A percentile compares a stretch with the other conserved stretches of the same genome.
These are phyloP conservation scores for Alectura lathami DNA, from an alignment of 2,113 vertebrate genomes.

Conservation along the genomic window DNA sequence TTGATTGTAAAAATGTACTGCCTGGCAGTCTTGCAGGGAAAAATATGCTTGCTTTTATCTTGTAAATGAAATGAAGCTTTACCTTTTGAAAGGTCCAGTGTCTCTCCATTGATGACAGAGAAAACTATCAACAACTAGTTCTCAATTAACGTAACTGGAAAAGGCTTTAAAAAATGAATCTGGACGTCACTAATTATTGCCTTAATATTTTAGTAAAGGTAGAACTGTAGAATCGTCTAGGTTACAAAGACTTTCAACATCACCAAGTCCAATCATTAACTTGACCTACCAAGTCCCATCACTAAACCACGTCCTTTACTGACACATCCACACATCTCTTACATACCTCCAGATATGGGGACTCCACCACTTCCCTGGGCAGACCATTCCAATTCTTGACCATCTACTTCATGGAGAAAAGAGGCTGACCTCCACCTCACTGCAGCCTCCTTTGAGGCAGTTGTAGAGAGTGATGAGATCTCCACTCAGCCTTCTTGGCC, in stretches of 20 bases:
- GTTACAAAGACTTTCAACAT: too few relatives aligned
- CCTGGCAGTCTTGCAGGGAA: not conserved
- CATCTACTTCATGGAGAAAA: not conserved
- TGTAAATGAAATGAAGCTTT: not conserved
- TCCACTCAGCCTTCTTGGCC: not conserved
- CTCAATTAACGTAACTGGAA: not conserved
- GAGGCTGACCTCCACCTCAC: not conserved
- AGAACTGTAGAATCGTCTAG: not conserved
- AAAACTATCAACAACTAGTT: not conserved
- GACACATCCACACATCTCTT: not conserved
- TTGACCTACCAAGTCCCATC: not conserved
- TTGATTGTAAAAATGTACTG: not conserved
- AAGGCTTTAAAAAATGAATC: not conserved
- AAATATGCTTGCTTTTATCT: not conserved
- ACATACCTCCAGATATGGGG: not conserved
- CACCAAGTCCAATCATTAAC: not conserved
- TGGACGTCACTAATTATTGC: not conserved
- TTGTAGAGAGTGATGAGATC: not conserved
- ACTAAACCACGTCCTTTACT: not conserved
- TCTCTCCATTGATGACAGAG: not conserved
- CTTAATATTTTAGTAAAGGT: not conserved
- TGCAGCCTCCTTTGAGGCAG: not conserved
- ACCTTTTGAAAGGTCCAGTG: not conserved
- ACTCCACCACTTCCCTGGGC: not conserved
- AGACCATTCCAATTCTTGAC: not conserved